Percentiles rank a stretch among this genome's conserved stretches.
These are phyloP conservation scores for Brachyptera putata DNA, from an alignment of 2,888 invertebrate species.

Conservation along the genomic window DNA sequence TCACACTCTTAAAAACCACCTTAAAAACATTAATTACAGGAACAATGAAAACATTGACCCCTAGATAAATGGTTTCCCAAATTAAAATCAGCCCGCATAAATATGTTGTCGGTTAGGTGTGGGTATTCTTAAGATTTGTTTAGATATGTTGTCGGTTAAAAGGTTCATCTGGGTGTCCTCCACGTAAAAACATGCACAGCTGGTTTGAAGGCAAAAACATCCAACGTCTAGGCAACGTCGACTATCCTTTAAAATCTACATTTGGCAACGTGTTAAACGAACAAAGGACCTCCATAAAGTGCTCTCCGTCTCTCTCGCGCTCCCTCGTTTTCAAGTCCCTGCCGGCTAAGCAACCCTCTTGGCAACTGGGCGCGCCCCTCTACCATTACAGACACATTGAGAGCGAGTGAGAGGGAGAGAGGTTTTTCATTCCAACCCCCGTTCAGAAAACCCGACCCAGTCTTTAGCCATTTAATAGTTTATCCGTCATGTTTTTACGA, in stretches of 20 bases:
- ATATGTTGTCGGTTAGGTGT: no score
- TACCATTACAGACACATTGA: no score
- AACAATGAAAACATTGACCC: no score
- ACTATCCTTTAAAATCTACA: constrained; percentile 6
- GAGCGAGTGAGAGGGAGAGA: no score
- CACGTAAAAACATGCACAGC: no score
- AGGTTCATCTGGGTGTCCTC: constrained; percentile 24
- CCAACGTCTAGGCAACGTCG: constrained; percentile 8
- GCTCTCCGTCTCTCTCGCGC: constrained; percentile 10
- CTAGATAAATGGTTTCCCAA: no score
- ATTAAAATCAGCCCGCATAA: no score
- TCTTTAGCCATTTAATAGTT: constrained; percentile 17
- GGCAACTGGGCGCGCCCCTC: background rate
- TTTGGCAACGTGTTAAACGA: constrained; percentile 13
- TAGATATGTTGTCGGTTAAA: no score
- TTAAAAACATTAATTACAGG: no score
- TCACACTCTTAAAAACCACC: no score
- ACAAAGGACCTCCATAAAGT: constrained; percentile 20
- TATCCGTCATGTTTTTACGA: constrained; percentile 18
- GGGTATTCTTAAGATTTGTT: no score
- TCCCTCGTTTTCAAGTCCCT: constrained; percentile 9
- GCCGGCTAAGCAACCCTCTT: constrained; percentile 13
- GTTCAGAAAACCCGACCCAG: background rate
- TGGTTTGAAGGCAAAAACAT: constrained; percentile 21
- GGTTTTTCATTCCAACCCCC: background rate